Percentiles rank a stretch among this genome's conserved stretches.
Conservation (phyloP, 1,140 invertebrate genomes). For the Parapsyche elsis region DNA sequence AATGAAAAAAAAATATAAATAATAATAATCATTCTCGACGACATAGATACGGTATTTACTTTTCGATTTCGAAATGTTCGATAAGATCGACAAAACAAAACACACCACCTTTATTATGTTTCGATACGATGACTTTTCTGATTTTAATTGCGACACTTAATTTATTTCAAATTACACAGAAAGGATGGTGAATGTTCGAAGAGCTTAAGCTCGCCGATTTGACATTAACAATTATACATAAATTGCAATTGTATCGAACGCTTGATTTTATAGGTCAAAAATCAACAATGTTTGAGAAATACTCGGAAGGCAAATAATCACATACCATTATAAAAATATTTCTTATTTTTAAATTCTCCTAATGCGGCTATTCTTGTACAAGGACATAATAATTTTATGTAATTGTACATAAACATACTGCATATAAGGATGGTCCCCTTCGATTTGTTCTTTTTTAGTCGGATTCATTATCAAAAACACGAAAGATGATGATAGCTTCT, state of each 20-base stretch:
- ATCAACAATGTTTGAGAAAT: conserved; percentile 41
- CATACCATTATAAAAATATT: conserved; percentile 54
- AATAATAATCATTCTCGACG: conserved; percentile 25
- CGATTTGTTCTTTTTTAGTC: conserved; percentile 19
- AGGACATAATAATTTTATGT: conserved; percentile 49
- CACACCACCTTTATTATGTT: conserved; percentile 1
- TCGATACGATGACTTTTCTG: not conserved
- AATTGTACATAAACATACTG: conserved; percentile 31
- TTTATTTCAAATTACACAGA: not conserved
- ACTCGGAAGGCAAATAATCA: conserved; percentile 52
- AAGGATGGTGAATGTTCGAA: not conserved
- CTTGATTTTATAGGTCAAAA: not conserved
- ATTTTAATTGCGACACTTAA: conserved; percentile 24
- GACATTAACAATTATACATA: conserved; percentile 1
- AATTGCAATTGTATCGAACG: not conserved
- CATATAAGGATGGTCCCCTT: not conserved
- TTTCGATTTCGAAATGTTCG: not conserved
- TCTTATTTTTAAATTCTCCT: conserved; percentile 43
- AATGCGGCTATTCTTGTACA: conserved; percentile 37
- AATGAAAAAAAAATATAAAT: conserved; percentile 23
- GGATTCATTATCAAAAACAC: conserved; percentile 38
- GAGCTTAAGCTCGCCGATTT: not conserved
- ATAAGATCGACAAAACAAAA: conserved; percentile 36
- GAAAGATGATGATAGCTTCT: conserved; percentile 29
- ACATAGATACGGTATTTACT: conserved; percentile 34